Conservation (phyloP, 2,888 invertebrate genomes). For the Platycheirus albimanus region DNA sequence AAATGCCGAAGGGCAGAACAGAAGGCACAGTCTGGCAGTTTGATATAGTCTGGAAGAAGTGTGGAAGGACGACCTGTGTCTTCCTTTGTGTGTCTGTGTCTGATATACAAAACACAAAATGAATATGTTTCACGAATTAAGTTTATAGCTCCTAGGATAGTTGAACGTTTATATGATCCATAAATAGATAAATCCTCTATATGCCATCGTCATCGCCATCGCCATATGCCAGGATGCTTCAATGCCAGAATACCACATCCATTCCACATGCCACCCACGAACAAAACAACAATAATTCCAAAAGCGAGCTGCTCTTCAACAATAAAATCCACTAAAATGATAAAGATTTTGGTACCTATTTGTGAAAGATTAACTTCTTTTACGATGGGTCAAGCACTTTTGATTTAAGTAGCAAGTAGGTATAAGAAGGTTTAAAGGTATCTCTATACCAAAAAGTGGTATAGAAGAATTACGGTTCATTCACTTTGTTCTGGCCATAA, state of each 20-base stretch:
- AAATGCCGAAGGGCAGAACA: neutral
- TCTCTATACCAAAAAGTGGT: no score
- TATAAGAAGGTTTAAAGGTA: constrained; percentile 12
- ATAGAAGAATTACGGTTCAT: constrained; percentile 9
- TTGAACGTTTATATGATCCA: constrained; percentile 41
- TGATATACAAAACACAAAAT: neutral
- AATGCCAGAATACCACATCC: no score
- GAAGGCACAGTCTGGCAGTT: no score
- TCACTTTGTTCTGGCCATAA: constrained; percentile 11
- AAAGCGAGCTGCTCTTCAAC: neutral
- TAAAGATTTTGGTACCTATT: constrained; percentile 33
- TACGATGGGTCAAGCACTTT: constrained; percentile 39
- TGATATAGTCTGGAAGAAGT: no score
- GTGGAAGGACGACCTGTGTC: neutral
- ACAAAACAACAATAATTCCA: no score
- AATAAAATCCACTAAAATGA: constrained; percentile 32
- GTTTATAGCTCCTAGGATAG: constrained; percentile 47
- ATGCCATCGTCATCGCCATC: neutral
- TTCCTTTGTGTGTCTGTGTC: neutral
- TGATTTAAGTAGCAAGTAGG: constrained; percentile 17
- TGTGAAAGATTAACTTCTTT: constrained; percentile 39
- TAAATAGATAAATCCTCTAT: constrained; percentile 29
- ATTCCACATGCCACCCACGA: no score
- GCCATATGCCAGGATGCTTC: no score
- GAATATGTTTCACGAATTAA: constrained; percentile 37